phyloP scores from a whole-genome alignment of 2,888 invertebrate genomes.

The Schizaphis graminum region DNA sequence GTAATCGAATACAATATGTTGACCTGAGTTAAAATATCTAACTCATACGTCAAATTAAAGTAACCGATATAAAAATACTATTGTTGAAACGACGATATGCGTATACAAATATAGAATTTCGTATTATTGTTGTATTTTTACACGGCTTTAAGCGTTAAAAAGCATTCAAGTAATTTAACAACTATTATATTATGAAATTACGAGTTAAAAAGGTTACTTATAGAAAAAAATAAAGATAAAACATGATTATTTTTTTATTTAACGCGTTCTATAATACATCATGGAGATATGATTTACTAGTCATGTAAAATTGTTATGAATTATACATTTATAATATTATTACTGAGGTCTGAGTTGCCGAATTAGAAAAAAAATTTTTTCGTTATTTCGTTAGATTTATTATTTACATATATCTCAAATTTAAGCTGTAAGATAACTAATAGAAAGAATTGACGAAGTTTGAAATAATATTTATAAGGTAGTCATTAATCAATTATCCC shows the following conservation, averaged over 20 bases:
- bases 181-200: not conserved
- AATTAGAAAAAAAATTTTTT: not conserved
- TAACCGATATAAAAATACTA: not conserved
- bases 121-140: not conserved
- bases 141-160: not conserved
- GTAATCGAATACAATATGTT: not conserved
- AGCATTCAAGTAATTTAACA: not conserved
- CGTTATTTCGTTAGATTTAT: too few species aligned
- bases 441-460: not conserved
- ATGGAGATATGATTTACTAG: not conserved
- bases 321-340: not conserved
- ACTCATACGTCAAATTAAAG: not conserved
- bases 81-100: not conserved
- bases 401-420: not conserved
- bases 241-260: not conserved
- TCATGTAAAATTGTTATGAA: not conserved
- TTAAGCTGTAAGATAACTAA: not conserved
- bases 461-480: not conserved
- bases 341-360: not conserved
- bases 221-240: not conserved
- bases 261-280: not conserved
- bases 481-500: not conserved
- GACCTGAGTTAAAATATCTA: not conserved
- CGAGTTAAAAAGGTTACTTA: not conserved
- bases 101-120: not conserved